Base-by-base conservation (phyloP, 2,888 invertebrate species). In the Thera britannica region DNA sequence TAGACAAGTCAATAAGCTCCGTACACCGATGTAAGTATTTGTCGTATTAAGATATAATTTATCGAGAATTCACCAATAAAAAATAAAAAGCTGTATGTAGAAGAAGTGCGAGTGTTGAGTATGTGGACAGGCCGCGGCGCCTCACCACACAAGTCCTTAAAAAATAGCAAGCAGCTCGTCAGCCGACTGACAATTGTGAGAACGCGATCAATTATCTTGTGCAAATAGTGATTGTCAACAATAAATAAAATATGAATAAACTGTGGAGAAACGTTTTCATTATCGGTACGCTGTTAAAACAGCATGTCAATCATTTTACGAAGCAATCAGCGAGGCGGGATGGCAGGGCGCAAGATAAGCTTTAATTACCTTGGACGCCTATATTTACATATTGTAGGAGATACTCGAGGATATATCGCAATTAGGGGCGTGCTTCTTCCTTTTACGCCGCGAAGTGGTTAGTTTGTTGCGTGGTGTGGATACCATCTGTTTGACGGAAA, bases 321-420 rank as follows among this genome's bases (percentile, higher is more conserved):
- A 84, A 87, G 91, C 90, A 90, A 92, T 92, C 92, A 89, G 83
- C 87, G 85, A 81, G 72, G 77, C 78, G 81, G 83, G 87, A 87
- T 86, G 89, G 88, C 89, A 83, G 86, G 83, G 85, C 85, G 82
- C 80, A 81, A 86, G 93, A 93, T 93, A 93, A 92, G 87, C 87
- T 92, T 93, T 93, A 93, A 93, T 93, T 93, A 91, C 91, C 83
- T 86, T 85, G 81, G 87, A 90, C 87, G 88, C 87, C 88, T 92
- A 92, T 92, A 92, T 92, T 93, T 93, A 92, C 93, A 92, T 93
- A 92, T 86, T 90, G 90, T 84, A 85, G 88, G 79, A 90, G 90
- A 92, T 91, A 92, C 88, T 83, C 83, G 79, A 78, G 88, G 85
- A 90, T 90, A 89, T 90, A 89, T 90, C 85, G 92, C 92, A 93